Base-by-base conservation (phyloP, 2,888 invertebrate genomes). In the Julus scanicus region DNA sequence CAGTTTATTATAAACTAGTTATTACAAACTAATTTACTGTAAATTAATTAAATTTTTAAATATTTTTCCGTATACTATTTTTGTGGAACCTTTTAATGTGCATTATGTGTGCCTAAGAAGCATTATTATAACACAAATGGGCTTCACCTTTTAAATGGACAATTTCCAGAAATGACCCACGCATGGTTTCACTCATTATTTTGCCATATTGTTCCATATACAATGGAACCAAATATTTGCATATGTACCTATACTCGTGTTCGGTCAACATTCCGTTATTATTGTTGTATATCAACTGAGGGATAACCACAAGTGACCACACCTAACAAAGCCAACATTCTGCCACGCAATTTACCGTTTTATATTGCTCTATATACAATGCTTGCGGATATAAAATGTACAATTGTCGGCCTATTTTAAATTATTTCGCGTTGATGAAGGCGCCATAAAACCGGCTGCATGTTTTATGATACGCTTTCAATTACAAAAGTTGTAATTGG, bases 391-490 rank as follows among this genome's bases (percentile, higher is more conserved):
- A 80, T 80, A 80, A 29, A 80, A 37, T 80, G 15, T 80, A 80
- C 37, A 80, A 80, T 80, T 80, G 80, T 20, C 37, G 80, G 80
- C 15, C 37, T 80, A 80, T 80, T 80, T 80, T 80, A 80, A 80
- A 80, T 80, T 80, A 80, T 80, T 39, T 80, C 80, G 80, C 80
- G 80, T 80, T 80, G 39, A 80, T 80, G 80, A 80, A 80, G 80
- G 80, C 80, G 80, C 80, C 80, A 80, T 80, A 80, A 80, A 80
- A 80, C 37, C 80, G 80, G 80, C 29, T 80, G 80, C 80, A 29
- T 80, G 80, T 80, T 80, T 71, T 80, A 80, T 80, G 80, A 39
- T 29, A 15, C 29, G 37, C 80, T 80, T 80, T 80, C 80, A 80
- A 80, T 80, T 80, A 80, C 80, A 15, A 37, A 80, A 80, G 80